Conservation (phyloP, 2,113 vertebrate genomes). For the Hypanus sabinus region DNA sequence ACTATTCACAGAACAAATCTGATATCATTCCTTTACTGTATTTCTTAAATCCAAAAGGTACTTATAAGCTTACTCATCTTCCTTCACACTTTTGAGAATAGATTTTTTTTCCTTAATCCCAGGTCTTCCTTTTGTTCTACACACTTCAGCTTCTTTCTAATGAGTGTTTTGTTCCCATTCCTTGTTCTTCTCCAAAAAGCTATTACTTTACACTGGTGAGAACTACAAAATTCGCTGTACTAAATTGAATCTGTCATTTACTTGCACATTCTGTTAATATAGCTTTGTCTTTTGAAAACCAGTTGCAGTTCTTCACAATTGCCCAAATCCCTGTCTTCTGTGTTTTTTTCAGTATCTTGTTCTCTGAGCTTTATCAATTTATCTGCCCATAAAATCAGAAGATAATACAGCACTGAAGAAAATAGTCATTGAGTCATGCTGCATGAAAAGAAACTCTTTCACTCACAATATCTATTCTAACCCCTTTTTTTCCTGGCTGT, state of each 20-base stretch:
- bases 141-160: not conserved
- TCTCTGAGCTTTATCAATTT: not conserved
- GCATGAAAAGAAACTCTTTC: too few species aligned
- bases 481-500: too few species aligned
- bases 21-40: not conserved
- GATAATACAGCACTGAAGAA: not conserved
- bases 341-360: not conserved
- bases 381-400: not conserved
- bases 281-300: not conserved
- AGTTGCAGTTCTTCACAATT: not conserved
- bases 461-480: too few species aligned
- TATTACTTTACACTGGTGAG: not conserved
- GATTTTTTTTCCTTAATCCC: not conserved
- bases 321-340: too few species aligned
- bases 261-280: not conserved
- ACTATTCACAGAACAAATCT: not conserved
- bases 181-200: not conserved
- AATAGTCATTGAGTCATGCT: too few species aligned
- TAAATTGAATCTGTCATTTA: constrained; percentile 22
- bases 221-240: not conserved
- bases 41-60: not conserved
- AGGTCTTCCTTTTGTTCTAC: not conserved
- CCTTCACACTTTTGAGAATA: not conserved
- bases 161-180: not conserved
- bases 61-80: not conserved